Conservation (phyloP, 2,113 vertebrate genomes). For the Seriola dumerili region DNA sequence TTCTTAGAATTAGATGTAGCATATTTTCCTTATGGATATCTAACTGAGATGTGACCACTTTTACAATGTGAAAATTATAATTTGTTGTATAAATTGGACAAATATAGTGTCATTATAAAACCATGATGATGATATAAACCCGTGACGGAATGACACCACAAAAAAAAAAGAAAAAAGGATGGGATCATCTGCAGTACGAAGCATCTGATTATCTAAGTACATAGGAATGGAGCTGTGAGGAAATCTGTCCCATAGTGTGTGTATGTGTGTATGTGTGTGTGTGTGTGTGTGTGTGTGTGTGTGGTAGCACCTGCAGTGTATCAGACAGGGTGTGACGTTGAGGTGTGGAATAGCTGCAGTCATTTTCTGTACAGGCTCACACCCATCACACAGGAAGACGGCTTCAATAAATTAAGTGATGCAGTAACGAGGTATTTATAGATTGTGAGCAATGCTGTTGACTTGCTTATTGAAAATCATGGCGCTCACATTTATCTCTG, state of each 20-base stretch:
- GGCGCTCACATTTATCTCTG: neutral
- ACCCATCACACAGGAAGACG: neutral
- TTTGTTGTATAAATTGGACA: too few species aligned
- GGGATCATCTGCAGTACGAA: neutral
- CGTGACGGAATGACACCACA: neutral
- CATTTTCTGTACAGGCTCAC: conserved; percentile 20
- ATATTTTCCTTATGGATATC: neutral
- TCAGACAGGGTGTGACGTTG: conserved; percentile 31
- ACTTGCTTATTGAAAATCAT: conserved; percentile 8
- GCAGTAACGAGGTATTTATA: conserved; percentile 14
- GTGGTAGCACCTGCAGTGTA: conserved; percentile 8
- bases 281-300: neutral
- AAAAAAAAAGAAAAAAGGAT: neutral
- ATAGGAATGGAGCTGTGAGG: neutral
- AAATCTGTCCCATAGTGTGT: neutral
- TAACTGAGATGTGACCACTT: neutral
- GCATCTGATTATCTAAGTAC: neutral
- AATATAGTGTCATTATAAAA: neutral
- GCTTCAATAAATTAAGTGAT: neutral
- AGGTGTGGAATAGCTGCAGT: conserved; percentile 28
- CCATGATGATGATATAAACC: neutral
- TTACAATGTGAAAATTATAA: neutral
- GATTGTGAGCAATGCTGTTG: neutral
- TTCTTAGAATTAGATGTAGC: neutral
- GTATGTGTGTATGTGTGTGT: neutral